These are phyloP conservation scores for Dolichotis patagonum DNA, from an alignment of 2,113 vertebrate species.

Conservation along the genomic window DNA sequence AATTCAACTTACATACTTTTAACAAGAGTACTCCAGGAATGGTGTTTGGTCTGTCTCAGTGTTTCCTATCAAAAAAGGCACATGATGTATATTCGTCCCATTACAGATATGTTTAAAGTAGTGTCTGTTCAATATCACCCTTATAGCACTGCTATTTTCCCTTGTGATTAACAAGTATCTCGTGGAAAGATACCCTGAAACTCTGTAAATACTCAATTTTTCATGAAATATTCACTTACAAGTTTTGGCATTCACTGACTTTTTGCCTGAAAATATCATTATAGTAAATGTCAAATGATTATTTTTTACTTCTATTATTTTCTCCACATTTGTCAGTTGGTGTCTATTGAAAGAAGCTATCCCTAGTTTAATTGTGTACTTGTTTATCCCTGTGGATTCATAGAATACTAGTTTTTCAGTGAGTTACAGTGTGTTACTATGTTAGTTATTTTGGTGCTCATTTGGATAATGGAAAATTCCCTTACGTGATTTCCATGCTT, in stretches of 20 bases:
- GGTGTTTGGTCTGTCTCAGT: not conserved
- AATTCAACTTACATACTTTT: not conserved
- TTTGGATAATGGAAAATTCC: not conserved
- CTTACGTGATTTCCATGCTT: not conserved
- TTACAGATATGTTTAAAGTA: not conserved
- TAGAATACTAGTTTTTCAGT: not conserved
- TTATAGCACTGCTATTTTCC: not conserved
- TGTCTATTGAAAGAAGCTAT: not conserved
- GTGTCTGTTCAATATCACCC: not conserved
- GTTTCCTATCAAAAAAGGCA: not conserved
- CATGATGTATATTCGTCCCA: rapidly evolving
- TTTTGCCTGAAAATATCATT: not conserved
- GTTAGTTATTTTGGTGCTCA: not conserved
- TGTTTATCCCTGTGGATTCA: not conserved
- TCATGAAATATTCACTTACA: not conserved
- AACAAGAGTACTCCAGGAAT: not conserved
- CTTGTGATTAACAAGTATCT: not conserved
- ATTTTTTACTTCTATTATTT: not conserved
- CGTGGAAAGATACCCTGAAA: not conserved
- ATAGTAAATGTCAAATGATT: not conserved
- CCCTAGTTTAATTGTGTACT: not conserved
- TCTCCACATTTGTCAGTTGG: not conserved
- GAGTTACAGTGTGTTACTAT: not conserved
- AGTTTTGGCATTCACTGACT: not conserved
- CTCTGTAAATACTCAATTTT: not conserved